A percentile compares a stretch with the other conserved stretches of the same genome.
Conservation (phyloP, 2,797 vertebrate species). For the Tolypeutes matacus region DNA sequence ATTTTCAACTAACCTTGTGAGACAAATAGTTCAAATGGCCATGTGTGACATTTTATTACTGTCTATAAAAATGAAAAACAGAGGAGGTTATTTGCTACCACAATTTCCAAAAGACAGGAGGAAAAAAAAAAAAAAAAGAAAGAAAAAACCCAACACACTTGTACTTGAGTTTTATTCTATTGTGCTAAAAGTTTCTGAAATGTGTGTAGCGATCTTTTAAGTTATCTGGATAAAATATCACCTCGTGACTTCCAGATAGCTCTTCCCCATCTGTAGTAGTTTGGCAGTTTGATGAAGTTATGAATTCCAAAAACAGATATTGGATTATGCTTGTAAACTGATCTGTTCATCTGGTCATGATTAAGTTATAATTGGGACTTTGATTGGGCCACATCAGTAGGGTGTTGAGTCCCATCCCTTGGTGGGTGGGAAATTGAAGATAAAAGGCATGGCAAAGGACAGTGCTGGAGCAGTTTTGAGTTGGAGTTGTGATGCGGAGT, state of each 20-base stretch:
- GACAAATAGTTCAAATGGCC: slow-evolving; percentile 48
- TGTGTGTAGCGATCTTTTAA: slow-evolving; percentile 8
- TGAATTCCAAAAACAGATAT: too few species aligned
- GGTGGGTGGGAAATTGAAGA: too few species aligned
- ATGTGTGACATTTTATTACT: slow-evolving; percentile 4
- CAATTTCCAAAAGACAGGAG: slow-evolving; percentile 62
- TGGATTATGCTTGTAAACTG: too few species aligned
- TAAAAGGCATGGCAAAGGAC: too few species aligned
- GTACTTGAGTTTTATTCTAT: slow-evolving; percentile 63
- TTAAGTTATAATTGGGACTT: too few species aligned
- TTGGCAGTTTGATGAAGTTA: too few species aligned
- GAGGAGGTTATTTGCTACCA: slow-evolving; percentile 35
- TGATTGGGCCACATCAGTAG: too few species aligned
- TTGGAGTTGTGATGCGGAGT: too few species aligned
- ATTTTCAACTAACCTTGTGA: slow-evolving; percentile 58
- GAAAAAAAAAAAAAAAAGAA: neutral
- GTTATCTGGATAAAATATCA: neutral
- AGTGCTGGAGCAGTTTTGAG: too few species aligned
- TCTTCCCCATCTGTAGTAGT: neutral
- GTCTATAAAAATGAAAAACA: slow-evolving; percentile 51
- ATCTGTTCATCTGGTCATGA: too few species aligned
- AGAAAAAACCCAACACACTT: neutral
- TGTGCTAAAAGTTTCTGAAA: slow-evolving; percentile 53
- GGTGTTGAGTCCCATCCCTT: too few species aligned
- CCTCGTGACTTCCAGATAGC: slow-evolving; percentile 34